phyloP scores from a whole-genome alignment of 1,140 invertebrate genomes.

The Pogonomyrmex barbatus region DNA sequence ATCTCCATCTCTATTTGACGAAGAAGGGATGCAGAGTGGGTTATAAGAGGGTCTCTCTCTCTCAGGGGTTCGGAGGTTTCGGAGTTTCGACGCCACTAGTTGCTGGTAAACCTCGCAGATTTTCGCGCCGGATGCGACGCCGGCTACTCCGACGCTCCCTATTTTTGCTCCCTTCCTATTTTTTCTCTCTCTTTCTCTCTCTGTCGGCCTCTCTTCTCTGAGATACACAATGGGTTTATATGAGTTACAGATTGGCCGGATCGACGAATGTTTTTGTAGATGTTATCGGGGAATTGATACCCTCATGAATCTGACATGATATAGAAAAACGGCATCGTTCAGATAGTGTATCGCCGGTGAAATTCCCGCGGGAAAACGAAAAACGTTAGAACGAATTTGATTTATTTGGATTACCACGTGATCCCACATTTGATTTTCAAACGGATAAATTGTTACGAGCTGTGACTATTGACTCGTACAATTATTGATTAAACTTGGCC shows the following conservation, averaged over 20 bases:
- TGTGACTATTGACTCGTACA: neutral
- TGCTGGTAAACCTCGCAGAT: slow-evolving; percentile 74
- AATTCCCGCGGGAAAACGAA: slow-evolving; percentile 12
- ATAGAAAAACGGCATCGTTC: slow-evolving; percentile 26
- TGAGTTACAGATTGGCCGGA: slow-evolving; percentile 33
- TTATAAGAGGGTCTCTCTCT: slow-evolving; percentile 29
- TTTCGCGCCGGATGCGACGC: slow-evolving; percentile 60
- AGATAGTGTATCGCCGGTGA: slow-evolving; percentile 5
- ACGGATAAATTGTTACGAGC: neutral
- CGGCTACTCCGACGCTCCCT: slow-evolving; percentile 1
- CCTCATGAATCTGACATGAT: slow-evolving; percentile 55
- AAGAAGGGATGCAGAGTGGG: slow-evolving; percentile 56
- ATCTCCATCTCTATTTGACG: slow-evolving; percentile 52
- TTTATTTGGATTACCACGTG: neutral
- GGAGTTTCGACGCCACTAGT: slow-evolving; percentile 77
- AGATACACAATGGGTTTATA: slow-evolving; percentile 27
- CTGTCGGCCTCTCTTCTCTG: neutral
- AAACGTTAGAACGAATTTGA: slow-evolving; percentile 33
- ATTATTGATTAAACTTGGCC: slow-evolving; percentile 32
- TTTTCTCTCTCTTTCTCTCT: neutral
- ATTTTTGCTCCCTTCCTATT: neutral
- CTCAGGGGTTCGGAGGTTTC: slow-evolving; percentile 22
- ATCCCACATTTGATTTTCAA: slow-evolving; percentile 25
- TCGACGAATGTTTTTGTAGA: slow-evolving; percentile 55
- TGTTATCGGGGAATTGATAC: slow-evolving; percentile 52